A percentile compares a stretch with the other conserved stretches of the same genome.
These are phyloP conservation scores for Lepisosteus osseus DNA, from an alignment of 2,113 vertebrate species.

Conservation along the genomic window DNA sequence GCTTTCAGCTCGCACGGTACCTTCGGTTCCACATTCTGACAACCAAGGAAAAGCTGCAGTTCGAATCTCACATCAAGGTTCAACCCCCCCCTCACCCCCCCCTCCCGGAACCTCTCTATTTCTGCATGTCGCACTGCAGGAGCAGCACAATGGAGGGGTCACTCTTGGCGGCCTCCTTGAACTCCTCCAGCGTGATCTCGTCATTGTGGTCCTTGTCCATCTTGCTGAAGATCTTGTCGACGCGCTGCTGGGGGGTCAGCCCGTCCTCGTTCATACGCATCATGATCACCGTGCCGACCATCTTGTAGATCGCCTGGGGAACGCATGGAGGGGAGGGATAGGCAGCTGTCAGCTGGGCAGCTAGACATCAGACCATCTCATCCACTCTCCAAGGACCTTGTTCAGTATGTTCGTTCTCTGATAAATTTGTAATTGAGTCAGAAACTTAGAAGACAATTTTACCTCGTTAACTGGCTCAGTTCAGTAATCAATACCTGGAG, in stretches of 20 bases:
- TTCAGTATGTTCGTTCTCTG: too few relatives aligned
- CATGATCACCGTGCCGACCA: constrained; percentile 98
- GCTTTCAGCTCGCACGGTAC: constrained; percentile 17
- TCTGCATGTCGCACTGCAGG: constrained; percentile 96
- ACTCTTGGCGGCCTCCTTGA: constrained; percentile 93
- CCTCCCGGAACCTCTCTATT: constrained; percentile 63
- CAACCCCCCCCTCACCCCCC: constrained; percentile 3
- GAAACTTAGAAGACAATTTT: too few relatives aligned
- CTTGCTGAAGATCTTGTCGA: constrained; percentile 99
- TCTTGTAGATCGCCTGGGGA: constrained; percentile 93
- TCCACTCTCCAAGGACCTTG: too few relatives aligned
- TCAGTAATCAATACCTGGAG: too few relatives aligned
- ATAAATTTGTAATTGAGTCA: too few relatives aligned
- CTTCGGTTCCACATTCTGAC: background rate
- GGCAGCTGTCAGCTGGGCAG: too few relatives aligned
- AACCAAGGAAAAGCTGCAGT: too few relatives aligned
- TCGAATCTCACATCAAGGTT: background rate
- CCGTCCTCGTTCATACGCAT: constrained; percentile 98
- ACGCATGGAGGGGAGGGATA: background rate
- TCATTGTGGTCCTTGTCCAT: constrained; percentile 98
- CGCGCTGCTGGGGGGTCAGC: constrained; percentile 92
- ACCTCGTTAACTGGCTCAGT: too few relatives aligned
- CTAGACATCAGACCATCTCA: too few relatives aligned
- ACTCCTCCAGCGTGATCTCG: constrained; percentile 95
- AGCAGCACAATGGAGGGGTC: constrained; percentile 95